Evolutionary conservation across 1,140 invertebrate species (phyloP), one percentile per base, ranked within the genome.

Genomic region (Brachystomella parvula): DNA sequence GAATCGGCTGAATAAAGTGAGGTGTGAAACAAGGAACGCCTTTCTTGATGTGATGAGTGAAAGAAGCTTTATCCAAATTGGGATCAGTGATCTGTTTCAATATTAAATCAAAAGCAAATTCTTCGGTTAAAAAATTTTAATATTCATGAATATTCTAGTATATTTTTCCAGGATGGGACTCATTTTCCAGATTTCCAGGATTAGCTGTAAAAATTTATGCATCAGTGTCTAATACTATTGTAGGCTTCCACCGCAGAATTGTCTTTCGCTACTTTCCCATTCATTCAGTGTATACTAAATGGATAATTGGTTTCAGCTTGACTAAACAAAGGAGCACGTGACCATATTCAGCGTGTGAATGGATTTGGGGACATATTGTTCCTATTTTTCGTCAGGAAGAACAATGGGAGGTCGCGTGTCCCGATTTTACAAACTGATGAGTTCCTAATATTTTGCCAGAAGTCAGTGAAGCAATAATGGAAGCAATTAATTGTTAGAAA

Each of bases 261-360:
- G 49, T 24, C 49, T 53, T 53, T 53, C 49, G 3, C 3, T 26
- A n/a, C 21, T 53, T 3, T 17, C 9, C 24, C 24, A 53, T 17
- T 19, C 24, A 12, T 53, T 44, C 9, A 24, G 24, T 24, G 21
- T 26, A 53, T 12, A 6, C 29, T 62, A 62, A 62, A 12, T 32
- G 9, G n/a, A 47, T 62, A 62, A 62, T 47, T 6, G 24, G 15
- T 44, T 62, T 39, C 24, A 24, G 33, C 33, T 62, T 62, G 60
- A 62, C 3, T 44, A 32, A 62, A 29, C 60, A 62, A 62, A 32
- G 15, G 26, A 35, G 28, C 31, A 39, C 60, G 35, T 44, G 60
- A 33, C 58, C 28, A 9, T 44, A 12, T n/a, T 12, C 9, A 44
- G 39, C n/a, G 39, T 44, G 39, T 44, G 39, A 44, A 44, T 53